Conservation (phyloP, 1,140 invertebrate species). For the Musca vetustissima region DNA sequence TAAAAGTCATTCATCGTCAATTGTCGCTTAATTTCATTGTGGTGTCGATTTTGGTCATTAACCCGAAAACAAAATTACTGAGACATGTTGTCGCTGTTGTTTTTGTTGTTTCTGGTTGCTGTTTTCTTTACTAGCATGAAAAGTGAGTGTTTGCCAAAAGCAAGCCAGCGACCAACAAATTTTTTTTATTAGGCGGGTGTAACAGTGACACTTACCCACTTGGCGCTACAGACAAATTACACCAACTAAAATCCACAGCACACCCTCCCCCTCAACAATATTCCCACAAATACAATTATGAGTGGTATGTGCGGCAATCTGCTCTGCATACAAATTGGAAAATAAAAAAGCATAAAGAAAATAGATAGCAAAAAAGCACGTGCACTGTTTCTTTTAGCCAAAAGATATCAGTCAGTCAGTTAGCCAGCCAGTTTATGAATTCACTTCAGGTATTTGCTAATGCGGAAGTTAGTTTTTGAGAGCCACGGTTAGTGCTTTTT, state of each 20-base stretch:
- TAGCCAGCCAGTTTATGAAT: no score
- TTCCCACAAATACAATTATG: neutral
- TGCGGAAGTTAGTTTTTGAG: no score
- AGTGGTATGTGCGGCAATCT: neutral
- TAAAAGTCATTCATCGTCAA: neutral
- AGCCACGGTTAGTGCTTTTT: no score
- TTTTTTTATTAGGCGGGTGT: neutral
- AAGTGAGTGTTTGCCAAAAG: no score
- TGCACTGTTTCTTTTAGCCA: neutral
- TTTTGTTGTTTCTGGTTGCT: no score
- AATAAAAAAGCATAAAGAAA: neutral
- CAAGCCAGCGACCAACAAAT: neutral
- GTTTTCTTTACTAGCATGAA: no score
- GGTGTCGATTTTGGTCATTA: neutral
- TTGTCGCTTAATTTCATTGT: neutral
- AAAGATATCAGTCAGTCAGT: no score
- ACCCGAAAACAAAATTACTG: neutral
- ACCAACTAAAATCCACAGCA: neutral
- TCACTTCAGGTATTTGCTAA: no score
- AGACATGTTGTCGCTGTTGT: neutral
- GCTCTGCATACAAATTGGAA: neutral
- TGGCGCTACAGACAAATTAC: neutral
- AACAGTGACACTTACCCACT: neutral
- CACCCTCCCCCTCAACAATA: neutral
- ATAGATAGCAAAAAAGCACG: neutral